Evolutionary conservation across 1,140 invertebrate genomes (phyloP).

Genomic region (Trichonephila clavipes): DNA sequence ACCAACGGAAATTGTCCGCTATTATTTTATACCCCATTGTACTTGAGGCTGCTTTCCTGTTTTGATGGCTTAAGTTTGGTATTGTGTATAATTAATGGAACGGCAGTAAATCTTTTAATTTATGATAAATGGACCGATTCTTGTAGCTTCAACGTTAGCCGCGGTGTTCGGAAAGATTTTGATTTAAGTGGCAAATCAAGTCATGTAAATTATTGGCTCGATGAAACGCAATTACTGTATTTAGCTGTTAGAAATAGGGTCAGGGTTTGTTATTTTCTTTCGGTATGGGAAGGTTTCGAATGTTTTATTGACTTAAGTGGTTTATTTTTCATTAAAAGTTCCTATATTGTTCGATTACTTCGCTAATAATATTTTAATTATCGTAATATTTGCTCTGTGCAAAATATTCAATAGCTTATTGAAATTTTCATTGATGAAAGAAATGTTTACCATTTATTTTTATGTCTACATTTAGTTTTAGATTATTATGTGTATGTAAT

Average conservation of each 20-base stretch:
- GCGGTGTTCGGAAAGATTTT: neutral
- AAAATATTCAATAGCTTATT: no score
- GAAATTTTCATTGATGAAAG: no score
- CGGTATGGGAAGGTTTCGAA: neutral
- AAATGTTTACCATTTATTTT: no score
- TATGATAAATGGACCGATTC: constrained; percentile 4
- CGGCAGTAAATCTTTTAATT: neutral
- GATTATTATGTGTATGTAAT: no score
- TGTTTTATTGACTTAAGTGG: neutral
- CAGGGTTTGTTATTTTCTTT: neutral
- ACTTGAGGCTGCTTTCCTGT: neutral
- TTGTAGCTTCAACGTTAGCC: neutral
- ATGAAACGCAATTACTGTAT: neutral
- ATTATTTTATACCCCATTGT: constrained; percentile 11
- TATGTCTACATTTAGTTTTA: no score
- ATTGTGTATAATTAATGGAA: constrained; percentile 23
- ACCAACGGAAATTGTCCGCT: neutral
- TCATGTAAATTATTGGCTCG: neutral
- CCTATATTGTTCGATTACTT: neutral
- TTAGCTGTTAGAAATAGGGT: neutral
- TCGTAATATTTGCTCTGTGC: no score
- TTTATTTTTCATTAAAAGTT: neutral
- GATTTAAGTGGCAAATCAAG: neutral
- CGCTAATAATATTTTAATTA: no score
- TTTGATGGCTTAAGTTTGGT: neutral